Percentiles rank a stretch among this genome's conserved stretches.
Evolutionary conservation across 2,888 invertebrate species (phyloP).

Genomic region (Drosophila mettleri): DNA sequence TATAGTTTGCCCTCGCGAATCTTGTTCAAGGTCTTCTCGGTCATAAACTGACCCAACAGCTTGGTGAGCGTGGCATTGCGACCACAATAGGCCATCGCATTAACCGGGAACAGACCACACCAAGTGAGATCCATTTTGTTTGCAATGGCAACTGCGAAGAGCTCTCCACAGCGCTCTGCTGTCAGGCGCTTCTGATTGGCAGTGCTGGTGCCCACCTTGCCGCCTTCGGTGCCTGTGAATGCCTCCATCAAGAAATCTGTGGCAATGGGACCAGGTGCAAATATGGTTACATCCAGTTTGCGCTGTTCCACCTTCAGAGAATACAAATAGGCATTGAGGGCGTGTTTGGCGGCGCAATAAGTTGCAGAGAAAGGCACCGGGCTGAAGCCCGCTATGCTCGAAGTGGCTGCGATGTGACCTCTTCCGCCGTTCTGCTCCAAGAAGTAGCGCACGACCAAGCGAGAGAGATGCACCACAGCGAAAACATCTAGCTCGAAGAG

Average conservation of each 20-base stretch:
- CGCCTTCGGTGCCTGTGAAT: conserved; percentile 88
- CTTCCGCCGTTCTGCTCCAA: conserved; percentile 68
- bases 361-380: conserved; percentile 89
- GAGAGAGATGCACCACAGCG: conserved; percentile 89
- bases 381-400: conserved; percentile 90
- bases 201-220: conserved; percentile 85
- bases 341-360: conserved; percentile 91
- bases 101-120: conserved; percentile 89
- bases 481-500: conserved; percentile 93
- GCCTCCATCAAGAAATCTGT: conserved; percentile 89
- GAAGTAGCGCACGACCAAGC: conserved; percentile 89
- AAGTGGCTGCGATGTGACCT: conserved; percentile 91
- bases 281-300: conserved; percentile 88
- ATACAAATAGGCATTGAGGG: conserved; percentile 91
- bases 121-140: conserved; percentile 89
- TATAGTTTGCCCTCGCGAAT: conserved; percentile 80
- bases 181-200: conserved; percentile 86
- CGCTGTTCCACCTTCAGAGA: conserved; percentile 87
- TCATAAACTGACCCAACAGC: conserved; percentile 65
- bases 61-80: conserved; percentile 86
- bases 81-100: conserved; percentile 87
- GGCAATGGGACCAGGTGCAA: conserved; percentile 92
- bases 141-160: conserved; percentile 87
- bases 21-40: conserved; percentile 70
- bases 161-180: conserved; percentile 87